These are phyloP conservation scores for Mohoua ochrocephala DNA, from an alignment of 2,113 vertebrate genomes.

Conservation along the genomic window DNA sequence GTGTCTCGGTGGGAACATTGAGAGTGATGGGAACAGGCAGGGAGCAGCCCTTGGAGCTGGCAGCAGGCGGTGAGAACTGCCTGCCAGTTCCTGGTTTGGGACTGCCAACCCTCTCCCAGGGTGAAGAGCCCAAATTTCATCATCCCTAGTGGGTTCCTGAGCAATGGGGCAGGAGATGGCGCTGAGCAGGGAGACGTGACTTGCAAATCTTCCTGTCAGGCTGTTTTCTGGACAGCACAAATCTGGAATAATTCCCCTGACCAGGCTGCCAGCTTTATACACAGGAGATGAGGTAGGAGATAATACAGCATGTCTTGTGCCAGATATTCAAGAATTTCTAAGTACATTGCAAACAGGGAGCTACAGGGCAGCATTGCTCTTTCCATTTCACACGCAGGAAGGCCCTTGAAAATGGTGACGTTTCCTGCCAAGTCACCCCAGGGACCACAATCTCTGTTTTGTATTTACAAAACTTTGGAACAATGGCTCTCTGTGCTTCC, in stretches of 20 bases:
- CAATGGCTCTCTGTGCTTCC: background rate
- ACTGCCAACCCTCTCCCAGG: background rate
- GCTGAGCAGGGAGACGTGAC: background rate
- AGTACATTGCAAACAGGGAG: background rate
- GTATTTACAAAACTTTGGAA: background rate
- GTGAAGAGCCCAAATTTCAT: background rate
- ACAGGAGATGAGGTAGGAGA: background rate
- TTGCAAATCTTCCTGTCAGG: constrained; percentile 5
- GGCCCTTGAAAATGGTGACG: background rate
- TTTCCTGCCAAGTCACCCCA: background rate
- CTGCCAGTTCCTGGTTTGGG: background rate
- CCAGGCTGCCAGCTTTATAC: background rate
- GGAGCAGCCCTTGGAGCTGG: background rate
- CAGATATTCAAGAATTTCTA: constrained; percentile 19
- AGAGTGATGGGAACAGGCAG: background rate
- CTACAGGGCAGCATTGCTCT: background rate
- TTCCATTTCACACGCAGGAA: background rate
- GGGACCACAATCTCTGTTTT: background rate
- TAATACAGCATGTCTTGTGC: background rate
- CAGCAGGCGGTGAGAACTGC: background rate
- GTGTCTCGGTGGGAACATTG: background rate
- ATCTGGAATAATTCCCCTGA: background rate
- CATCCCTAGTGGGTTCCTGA: background rate
- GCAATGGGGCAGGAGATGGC: background rate
- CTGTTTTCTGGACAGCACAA: constrained; percentile 10